A percentile compares a stretch with the other conserved stretches of the same genome.
Conservation (phyloP, 2,888 invertebrate genomes). For the Spatulosminthurus flaviceps region DNA sequence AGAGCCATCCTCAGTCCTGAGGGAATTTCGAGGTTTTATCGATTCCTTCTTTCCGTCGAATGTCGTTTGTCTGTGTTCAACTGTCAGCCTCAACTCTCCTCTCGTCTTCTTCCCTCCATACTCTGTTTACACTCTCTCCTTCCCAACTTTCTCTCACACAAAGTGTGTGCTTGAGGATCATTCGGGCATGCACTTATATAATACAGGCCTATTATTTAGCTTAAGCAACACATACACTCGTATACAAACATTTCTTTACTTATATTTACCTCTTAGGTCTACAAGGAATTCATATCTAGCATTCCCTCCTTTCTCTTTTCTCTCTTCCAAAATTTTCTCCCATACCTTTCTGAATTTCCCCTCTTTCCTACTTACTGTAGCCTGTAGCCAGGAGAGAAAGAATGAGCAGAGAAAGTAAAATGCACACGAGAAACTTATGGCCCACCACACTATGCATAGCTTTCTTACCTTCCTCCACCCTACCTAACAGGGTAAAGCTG, state of each 20-base stretch:
- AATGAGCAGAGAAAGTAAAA: conserved; percentile 24
- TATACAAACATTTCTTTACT: conserved; percentile 1
- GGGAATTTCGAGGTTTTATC: conserved; percentile 49
- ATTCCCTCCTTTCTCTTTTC: conserved; percentile 6
- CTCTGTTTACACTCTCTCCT: conserved; percentile 16
- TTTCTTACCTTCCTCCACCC: conserved; percentile 7
- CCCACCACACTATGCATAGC: conserved; percentile 30
- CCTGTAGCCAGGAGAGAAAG: neutral
- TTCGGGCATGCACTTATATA: neutral
- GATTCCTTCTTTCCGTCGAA: conserved; percentile 47
- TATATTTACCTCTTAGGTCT: neutral
- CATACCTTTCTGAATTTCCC: neutral
- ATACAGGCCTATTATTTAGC: conserved; percentile 5
- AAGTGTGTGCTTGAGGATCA: neutral
- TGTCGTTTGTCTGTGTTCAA: conserved; percentile 51
- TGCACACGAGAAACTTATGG: conserved; percentile 34
- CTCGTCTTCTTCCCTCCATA: conserved; percentile 27
- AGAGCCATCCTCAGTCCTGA: conserved; percentile 50
- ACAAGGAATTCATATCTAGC: neutral
- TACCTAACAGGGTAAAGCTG: too few species aligned
- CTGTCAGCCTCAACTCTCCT: conserved; percentile 47
- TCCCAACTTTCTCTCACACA: neutral
- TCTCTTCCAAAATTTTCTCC: neutral
- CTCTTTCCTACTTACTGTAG: conserved; percentile 1
- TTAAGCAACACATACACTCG: neutral